These are phyloP conservation scores for Amazona vittata DNA, from an alignment of 2,113 vertebrate species.

Conservation along the genomic window DNA sequence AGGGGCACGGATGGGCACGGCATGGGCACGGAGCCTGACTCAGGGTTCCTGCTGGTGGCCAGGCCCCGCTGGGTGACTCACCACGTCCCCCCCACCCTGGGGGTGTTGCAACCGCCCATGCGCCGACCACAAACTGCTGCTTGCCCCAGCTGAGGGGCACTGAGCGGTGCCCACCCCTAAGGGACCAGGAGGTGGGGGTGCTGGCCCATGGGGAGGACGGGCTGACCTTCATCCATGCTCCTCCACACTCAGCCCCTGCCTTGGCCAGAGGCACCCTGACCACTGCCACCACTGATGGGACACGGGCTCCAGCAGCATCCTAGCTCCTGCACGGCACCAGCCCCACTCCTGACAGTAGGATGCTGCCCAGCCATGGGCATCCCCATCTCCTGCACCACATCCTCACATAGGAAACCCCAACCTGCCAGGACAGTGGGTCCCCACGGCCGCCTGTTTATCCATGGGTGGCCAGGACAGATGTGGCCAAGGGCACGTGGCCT, in stretches of 20 bases:
- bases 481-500: background rate
- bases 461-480: background rate
- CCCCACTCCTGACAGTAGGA: background rate
- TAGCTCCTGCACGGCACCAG: background rate
- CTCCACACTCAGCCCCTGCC: background rate
- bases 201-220: background rate
- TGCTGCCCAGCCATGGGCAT: background rate
- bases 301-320: background rate
- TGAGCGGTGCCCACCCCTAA: rapidly evolving
- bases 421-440: background rate
- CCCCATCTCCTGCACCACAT: background rate
- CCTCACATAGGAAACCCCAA: rapidly evolving
- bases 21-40: constrained; percentile 65
- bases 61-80: constrained; percentile 47
- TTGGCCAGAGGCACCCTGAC: background rate
- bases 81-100: background rate
- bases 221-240: background rate
- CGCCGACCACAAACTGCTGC: background rate
- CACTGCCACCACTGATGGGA: background rate
- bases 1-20: constrained; percentile 3
- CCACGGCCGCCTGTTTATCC: background rate
- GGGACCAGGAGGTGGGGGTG: background rate
- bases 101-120: constrained; percentile 41
- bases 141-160: background rate
- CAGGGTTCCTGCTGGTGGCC: constrained; percentile 56